Conservation (phyloP, 1,140 invertebrate genomes). For the Thaumatotibia leucotreta region DNA sequence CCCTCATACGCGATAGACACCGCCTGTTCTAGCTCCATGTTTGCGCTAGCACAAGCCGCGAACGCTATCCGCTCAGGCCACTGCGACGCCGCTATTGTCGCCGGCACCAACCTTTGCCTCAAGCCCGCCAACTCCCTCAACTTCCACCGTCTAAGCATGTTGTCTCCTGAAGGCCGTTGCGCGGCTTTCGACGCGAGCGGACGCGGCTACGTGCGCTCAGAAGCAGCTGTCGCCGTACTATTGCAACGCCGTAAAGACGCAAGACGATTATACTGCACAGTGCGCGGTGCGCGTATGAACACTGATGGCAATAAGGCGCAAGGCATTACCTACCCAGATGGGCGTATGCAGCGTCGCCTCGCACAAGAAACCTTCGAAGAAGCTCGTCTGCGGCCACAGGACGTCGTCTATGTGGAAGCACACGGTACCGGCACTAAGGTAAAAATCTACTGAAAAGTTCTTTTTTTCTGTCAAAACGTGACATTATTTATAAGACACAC, state of each 20-base stretch:
- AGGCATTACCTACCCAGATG: slow-evolving; percentile 95
- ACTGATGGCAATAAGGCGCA: slow-evolving; percentile 93
- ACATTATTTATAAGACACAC: neutral
- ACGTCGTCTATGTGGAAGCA: slow-evolving; percentile 94
- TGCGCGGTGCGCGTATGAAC: slow-evolving; percentile 92
- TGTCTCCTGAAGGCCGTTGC: slow-evolving; percentile 92
- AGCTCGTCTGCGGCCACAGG: slow-evolving; percentile 86
- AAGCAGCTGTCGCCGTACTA: slow-evolving; percentile 88
- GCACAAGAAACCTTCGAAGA: slow-evolving; percentile 91
- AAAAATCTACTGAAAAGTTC: neutral
- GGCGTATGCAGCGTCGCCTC: slow-evolving; percentile 90
- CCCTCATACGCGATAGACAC: slow-evolving; percentile 96
- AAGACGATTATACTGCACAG: slow-evolving; percentile 89
- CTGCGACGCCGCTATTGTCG: slow-evolving; percentile 95
- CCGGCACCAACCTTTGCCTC: slow-evolving; percentile 88
- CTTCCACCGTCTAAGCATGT: slow-evolving; percentile 93
- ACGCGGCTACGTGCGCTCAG: slow-evolving; percentile 95
- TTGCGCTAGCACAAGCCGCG: slow-evolving; percentile 92
- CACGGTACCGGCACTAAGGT: slow-evolving; percentile 97
- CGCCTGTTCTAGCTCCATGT: slow-evolving; percentile 95
- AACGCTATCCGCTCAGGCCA: slow-evolving; percentile 88
- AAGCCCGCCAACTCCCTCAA: slow-evolving; percentile 94
- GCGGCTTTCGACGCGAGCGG: slow-evolving; percentile 95
- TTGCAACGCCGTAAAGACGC: slow-evolving; percentile 88
- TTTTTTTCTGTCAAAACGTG: neutral